Conservation (phyloP, 2,888 invertebrate genomes). For the Desoria tigrina region DNA sequence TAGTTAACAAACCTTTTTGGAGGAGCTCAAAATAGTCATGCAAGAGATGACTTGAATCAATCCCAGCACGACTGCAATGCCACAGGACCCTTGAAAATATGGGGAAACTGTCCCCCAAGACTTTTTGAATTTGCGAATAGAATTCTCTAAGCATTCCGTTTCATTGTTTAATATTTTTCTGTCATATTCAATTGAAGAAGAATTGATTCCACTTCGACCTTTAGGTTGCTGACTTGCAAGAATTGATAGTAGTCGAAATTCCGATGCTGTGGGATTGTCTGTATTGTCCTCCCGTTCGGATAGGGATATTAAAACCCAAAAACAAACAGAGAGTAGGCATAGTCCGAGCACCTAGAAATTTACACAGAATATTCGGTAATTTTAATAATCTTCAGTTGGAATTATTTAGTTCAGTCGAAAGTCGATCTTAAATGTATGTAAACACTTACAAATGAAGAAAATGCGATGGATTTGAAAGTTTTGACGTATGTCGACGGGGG, state of each 20-base stretch:
- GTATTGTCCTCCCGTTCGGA: neutral
- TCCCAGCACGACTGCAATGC: neutral
- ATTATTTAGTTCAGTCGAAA: neutral
- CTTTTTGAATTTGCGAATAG: neutral
- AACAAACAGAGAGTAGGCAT: neutral
- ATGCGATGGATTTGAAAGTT: neutral
- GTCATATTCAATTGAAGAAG: neutral
- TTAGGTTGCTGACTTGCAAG: neutral
- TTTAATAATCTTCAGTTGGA: neutral
- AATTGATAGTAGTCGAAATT: neutral
- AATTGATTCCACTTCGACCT: neutral
- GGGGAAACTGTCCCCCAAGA: slow-evolving; percentile 8
- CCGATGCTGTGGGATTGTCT: neutral
- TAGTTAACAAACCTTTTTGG: slow-evolving; percentile 6
- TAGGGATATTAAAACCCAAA: slow-evolving; percentile 4
- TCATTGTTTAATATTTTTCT: too few relatives aligned
- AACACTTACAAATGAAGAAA: slow-evolving; percentile 1
- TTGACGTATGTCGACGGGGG: neutral
- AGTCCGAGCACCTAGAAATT: slow-evolving; percentile 11
- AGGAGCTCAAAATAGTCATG: slow-evolving; percentile 7
- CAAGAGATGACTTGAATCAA: slow-evolving; percentile 10
- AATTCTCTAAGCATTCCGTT: neutral
- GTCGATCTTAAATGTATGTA: too few relatives aligned
- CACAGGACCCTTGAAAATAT: slow-evolving; percentile 15
- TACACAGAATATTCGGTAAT: neutral